These are phyloP conservation scores for Anthopleura sola DNA, from an alignment of 64 coral and sea anemone genomes.

Conservation along the genomic window DNA sequence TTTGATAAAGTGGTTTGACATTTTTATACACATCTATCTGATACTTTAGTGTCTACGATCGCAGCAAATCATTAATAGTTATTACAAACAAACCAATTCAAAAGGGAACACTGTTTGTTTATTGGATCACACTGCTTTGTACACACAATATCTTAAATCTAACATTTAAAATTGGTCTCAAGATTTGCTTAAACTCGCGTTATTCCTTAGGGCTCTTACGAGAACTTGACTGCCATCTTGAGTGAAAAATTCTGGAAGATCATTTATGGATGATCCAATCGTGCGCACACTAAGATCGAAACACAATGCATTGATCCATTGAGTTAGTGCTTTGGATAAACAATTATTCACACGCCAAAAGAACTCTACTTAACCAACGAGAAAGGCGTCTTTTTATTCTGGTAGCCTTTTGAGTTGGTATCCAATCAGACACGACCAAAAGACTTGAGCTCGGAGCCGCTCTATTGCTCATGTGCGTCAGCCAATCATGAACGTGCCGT, in stretches of 20 bases:
- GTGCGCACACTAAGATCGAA: not conserved
- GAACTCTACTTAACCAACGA: not conserved
- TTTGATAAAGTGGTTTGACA: not conserved
- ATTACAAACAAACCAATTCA: not conserved
- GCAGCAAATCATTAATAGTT: not conserved
- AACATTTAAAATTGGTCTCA: not conserved
- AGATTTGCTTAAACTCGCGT: too few species aligned
- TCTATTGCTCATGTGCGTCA: not conserved
- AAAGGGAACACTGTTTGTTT: slow-evolving; percentile 11
- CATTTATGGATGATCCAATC: not conserved
- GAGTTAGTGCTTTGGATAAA: not conserved
- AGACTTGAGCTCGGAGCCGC: not conserved
- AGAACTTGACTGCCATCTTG: not conserved
- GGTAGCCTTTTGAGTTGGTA: not conserved
- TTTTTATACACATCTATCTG: not conserved
- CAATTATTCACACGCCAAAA: not conserved
- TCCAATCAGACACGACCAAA: not conserved
- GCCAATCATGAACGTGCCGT: not conserved
- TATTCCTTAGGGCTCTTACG: too few species aligned
- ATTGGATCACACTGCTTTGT: slow-evolving; percentile 1
- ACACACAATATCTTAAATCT: not conserved
- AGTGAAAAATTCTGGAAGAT: not conserved
- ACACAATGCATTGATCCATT: not conserved
- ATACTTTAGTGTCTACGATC: not conserved
- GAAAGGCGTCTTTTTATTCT: not conserved